Evolutionary conservation across 2,113 vertebrate species (phyloP).

Genomic region (Protobothrops flavoviridis): DNA sequence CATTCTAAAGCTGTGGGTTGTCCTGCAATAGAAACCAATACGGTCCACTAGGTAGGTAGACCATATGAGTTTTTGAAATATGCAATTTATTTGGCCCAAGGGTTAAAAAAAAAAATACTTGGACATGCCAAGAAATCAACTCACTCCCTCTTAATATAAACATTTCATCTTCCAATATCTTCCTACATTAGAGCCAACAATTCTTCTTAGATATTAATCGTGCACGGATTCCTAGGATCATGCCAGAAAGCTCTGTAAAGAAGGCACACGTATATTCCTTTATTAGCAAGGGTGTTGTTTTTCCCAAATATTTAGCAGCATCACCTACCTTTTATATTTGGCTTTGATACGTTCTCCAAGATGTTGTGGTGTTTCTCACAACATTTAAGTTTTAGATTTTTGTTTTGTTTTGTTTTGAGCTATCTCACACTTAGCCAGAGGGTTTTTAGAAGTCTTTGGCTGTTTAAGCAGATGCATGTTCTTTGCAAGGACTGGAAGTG

Average conservation of each 20-base stretch:
- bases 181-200: not conserved
- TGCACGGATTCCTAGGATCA: not conserved
- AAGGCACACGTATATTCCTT: not conserved
- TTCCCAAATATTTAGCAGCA: not conserved
- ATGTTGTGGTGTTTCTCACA: no score
- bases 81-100: not conserved
- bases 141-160: slow-evolving; percentile 3
- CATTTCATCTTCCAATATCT: slow-evolving; percentile 3
- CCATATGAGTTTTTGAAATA: not conserved
- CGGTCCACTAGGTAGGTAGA: not conserved
- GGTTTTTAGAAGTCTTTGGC: slow-evolving; percentile 2
- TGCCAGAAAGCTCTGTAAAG: slow-evolving; percentile 3
- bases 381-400: not conserved
- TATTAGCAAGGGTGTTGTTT: not conserved
- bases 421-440: slow-evolving; percentile 6
- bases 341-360: not conserved
- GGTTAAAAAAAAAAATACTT: not conserved
- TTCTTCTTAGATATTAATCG: not conserved
- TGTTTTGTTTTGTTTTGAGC: not conserved
- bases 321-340: not conserved
- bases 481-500: not conserved
- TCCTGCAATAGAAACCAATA: not conserved
- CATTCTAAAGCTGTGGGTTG: not conserved
- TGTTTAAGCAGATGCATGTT: not conserved
- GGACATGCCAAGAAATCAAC: slow-evolving; percentile 16